phyloP scores from a whole-genome alignment of 1,140 invertebrate species.

The Nasonia vitripennis region DNA sequence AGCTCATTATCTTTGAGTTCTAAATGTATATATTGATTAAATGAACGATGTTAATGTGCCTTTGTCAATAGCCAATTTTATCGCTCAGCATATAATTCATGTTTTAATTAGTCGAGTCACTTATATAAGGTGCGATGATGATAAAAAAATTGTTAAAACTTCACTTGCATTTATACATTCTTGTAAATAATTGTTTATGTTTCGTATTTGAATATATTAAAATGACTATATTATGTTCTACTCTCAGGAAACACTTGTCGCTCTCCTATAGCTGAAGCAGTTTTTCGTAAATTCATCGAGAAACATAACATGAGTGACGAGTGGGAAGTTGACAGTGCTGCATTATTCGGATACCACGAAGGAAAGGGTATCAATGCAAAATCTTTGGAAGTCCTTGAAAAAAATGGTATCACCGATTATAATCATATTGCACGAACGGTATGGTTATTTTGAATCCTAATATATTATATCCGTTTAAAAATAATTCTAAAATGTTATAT shows the following conservation, averaged over 20 bases:
- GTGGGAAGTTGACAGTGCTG: constrained; percentile 92
- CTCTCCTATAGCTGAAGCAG: constrained; percentile 93
- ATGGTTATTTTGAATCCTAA: constrained; percentile 25
- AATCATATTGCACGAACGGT: constrained; percentile 85
- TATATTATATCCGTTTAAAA: background rate
- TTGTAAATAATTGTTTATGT: no score
- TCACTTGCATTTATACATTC: no score
- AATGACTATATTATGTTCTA: constrained; percentile 10
- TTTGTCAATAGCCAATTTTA: no score
- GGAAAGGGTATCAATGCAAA: constrained; percentile 86
- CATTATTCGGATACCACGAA: constrained; percentile 87
- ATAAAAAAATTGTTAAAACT: no score
- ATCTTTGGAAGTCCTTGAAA: constrained; percentile 81
- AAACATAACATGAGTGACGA: constrained; percentile 76
- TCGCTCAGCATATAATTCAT: no score
- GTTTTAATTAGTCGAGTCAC: no score
- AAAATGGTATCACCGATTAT: constrained; percentile 82
- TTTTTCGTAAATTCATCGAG: constrained; percentile 84
- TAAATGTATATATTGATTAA: no score
- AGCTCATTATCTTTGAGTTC: no score
- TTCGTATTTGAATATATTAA: no score
- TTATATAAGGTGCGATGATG: no score
- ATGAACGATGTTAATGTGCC: no score
- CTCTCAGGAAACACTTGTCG: constrained; percentile 90
- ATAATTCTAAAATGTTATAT: no score